Conservation (phyloP, 2,888 invertebrate species). For the Nomada fucata region DNA sequence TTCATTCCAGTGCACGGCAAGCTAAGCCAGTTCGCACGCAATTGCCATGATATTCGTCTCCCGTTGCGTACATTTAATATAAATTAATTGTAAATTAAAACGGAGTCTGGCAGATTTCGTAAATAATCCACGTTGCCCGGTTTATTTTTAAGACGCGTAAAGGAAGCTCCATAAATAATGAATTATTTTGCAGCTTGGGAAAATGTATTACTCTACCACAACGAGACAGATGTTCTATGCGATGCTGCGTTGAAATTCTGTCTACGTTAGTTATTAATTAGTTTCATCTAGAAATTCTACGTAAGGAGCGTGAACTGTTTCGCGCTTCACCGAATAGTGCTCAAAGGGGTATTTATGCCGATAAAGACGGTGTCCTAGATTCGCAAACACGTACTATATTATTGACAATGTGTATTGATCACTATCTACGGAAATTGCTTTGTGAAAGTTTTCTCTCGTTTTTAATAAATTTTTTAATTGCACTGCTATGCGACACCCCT, state of each 20-base stretch:
- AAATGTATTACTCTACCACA: background rate
- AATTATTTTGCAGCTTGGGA: too few relatives aligned
- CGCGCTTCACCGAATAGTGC: slow-evolving; percentile 43
- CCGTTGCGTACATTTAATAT: too few relatives aligned
- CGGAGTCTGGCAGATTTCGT: too few relatives aligned
- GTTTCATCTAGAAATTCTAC: slow-evolving; percentile 17
- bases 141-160: too few relatives aligned
- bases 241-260: background rate
- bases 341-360: slow-evolving; percentile 56
- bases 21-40: too few relatives aligned
- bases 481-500: too few relatives aligned
- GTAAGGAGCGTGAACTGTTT: slow-evolving; percentile 18
- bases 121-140: too few relatives aligned
- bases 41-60: too few relatives aligned
- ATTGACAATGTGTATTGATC: slow-evolving; percentile 39
- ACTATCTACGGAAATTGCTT: slow-evolving; percentile 27
- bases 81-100: too few relatives aligned
- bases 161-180: too few relatives aligned
- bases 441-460: background rate
- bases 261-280: slow-evolving; percentile 3
- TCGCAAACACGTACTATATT: slow-evolving; percentile 24
- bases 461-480: slow-evolving; percentile 9
- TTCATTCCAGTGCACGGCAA: too few relatives aligned
- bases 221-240: background rate
- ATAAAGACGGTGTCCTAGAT: slow-evolving; percentile 43